These are phyloP conservation scores for Leucopternis melanops DNA, from an alignment of 2,113 vertebrate species.

Conservation along the genomic window DNA sequence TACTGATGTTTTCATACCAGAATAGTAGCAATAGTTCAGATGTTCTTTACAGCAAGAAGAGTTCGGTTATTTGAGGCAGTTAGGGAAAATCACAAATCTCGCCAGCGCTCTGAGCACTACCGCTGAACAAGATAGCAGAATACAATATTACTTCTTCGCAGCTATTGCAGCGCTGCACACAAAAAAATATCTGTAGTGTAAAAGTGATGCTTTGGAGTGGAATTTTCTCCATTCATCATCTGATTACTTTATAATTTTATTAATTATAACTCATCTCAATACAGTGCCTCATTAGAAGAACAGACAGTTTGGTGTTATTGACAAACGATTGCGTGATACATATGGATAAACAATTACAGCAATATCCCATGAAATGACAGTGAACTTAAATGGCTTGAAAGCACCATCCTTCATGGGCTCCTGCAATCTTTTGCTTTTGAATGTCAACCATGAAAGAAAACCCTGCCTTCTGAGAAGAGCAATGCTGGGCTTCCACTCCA, in stretches of 20 bases:
- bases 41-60: background rate
- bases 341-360: background rate
- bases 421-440: background rate
- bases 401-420: background rate
- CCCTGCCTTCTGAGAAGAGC: background rate
- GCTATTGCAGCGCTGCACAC: background rate
- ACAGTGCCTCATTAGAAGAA: background rate
- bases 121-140: background rate
- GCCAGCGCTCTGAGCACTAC: background rate
- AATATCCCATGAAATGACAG: background rate
- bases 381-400: background rate
- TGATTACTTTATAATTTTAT: slow-evolving; percentile 13
- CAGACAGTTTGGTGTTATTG: background rate
- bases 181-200: background rate
- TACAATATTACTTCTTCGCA: background rate
- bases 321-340: background rate
- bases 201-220: background rate
- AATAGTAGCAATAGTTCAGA: background rate
- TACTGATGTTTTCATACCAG: background rate
- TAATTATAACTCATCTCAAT: background rate
- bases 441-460: background rate
- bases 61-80: background rate
- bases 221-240: background rate
- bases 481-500: background rate
- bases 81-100: background rate